Conservation (phyloP, 2,888 invertebrate genomes). For the Trichogramma evanescens region DNA sequence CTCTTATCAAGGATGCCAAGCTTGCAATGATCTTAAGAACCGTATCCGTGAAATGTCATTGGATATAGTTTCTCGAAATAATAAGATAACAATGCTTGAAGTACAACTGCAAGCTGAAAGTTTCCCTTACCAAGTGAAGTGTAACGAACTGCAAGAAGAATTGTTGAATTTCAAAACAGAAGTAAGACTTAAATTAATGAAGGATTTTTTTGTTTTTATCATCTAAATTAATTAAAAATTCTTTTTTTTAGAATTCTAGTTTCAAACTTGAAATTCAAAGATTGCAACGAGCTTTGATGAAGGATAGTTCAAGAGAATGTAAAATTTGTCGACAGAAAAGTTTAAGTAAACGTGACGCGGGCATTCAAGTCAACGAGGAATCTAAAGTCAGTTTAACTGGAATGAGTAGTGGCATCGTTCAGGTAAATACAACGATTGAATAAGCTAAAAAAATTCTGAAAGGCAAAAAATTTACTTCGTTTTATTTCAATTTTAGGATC, state of each 20-base stretch:
- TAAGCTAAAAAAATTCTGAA: background rate
- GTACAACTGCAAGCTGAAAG: slow-evolving; percentile 35
- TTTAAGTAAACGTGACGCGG: slow-evolving; percentile 30
- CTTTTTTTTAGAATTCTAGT: slow-evolving; percentile 24
- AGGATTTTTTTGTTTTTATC: slow-evolving; percentile 1
- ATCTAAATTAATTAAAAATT: slow-evolving; percentile 5
- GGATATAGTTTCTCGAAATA: slow-evolving; percentile 35
- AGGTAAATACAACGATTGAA: slow-evolving; percentile 26
- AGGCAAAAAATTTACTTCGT: background rate
- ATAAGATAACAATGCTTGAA: slow-evolving; percentile 36
- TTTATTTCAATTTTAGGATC: slow-evolving; percentile 45
- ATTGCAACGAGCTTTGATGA: slow-evolving; percentile 26
- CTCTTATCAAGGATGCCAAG: slow-evolving; percentile 14
- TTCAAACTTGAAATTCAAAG: slow-evolving; percentile 27
- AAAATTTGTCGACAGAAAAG: slow-evolving; percentile 29
- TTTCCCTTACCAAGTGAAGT: slow-evolving; percentile 37
- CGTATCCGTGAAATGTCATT: slow-evolving; percentile 33
- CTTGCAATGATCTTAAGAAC: slow-evolving; percentile 23
- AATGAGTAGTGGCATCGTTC: slow-evolving; percentile 30
- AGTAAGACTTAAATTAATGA: slow-evolving; percentile 22
- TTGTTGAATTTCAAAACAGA: slow-evolving; percentile 27
- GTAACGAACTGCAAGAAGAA: slow-evolving; percentile 34
- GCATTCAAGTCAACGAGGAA: slow-evolving; percentile 32
- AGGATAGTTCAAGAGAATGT: slow-evolving; percentile 30
- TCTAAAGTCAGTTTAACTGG: slow-evolving; percentile 25